phyloP scores from a whole-genome alignment of 1,140 invertebrate genomes.

The Melanaphis sacchari region DNA sequence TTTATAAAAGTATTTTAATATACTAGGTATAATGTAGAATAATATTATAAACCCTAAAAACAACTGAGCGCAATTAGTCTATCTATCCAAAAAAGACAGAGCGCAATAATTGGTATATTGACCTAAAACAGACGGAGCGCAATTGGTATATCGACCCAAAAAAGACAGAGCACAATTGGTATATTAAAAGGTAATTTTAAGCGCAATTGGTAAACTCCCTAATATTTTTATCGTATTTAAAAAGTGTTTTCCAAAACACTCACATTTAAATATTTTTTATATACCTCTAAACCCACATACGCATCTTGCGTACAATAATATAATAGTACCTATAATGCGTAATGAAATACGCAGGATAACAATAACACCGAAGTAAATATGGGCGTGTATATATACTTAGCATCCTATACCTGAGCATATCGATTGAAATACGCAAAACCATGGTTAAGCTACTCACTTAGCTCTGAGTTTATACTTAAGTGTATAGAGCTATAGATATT shows the following conservation, averaged over 20 bases:
- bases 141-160: no score
- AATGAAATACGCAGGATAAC: not conserved
- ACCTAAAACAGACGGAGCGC: no score
- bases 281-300: not conserved
- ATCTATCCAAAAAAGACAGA: no score
- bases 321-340: not conserved
- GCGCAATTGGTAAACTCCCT: no score
- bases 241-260: not conserved
- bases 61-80: no score
- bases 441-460: not conserved
- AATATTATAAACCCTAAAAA: no score
- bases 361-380: not conserved
- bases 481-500: not conserved
- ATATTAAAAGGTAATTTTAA: no score
- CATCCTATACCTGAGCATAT: not conserved
- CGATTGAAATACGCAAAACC: not conserved
- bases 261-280: not conserved
- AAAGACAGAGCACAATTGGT: no score
- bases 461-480: not conserved
- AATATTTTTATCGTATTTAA: not conserved
- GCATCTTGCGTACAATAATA: not conserved
- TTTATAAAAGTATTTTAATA: no score
- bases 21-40: no score
- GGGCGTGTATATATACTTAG: not conserved
- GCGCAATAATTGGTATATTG: no score